phyloP scores from a whole-genome alignment of 2,888 invertebrate species.

The Campoplex capitator region DNA sequence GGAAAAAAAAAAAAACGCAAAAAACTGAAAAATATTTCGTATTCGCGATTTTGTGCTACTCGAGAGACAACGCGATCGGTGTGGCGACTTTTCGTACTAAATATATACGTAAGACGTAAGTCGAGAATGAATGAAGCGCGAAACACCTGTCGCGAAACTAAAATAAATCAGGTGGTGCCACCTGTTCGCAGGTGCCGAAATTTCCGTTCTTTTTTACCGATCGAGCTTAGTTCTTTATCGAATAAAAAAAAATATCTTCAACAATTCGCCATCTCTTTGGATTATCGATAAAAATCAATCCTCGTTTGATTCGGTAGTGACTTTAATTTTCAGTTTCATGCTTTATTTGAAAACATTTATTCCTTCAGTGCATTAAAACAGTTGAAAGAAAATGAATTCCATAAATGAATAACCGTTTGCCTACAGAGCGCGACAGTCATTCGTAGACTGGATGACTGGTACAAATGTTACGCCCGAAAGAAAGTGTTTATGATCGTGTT shows the following conservation, averaged over 20 bases:
- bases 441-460: conserved; percentile 29
- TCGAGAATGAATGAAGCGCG: not conserved
- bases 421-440: not conserved
- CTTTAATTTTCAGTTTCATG: not conserved
- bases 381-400: not conserved
- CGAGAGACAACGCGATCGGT: not conserved
- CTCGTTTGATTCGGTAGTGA: not conserved
- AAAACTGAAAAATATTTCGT: not conserved
- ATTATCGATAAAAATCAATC: not conserved
- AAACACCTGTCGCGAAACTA: conserved; percentile 14
- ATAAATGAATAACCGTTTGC: not conserved
- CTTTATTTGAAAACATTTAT: not conserved
- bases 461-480: conserved; percentile 38
- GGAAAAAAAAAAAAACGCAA: not conserved
- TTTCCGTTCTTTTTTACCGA: conserved; percentile 1
- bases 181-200: conserved; percentile 53
- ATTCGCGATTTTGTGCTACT: not conserved
- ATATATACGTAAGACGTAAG: too few species aligned
- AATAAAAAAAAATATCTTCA: not conserved
- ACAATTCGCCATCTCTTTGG: too few species aligned
- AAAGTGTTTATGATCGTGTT: conserved; percentile 12
- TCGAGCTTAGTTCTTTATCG: conserved; percentile 50
- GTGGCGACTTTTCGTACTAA: not conserved
- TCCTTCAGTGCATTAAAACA: not conserved
- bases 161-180: conserved; percentile 54